Conservation (phyloP, 2,113 vertebrate species). For the Anolis sagrei region DNA sequence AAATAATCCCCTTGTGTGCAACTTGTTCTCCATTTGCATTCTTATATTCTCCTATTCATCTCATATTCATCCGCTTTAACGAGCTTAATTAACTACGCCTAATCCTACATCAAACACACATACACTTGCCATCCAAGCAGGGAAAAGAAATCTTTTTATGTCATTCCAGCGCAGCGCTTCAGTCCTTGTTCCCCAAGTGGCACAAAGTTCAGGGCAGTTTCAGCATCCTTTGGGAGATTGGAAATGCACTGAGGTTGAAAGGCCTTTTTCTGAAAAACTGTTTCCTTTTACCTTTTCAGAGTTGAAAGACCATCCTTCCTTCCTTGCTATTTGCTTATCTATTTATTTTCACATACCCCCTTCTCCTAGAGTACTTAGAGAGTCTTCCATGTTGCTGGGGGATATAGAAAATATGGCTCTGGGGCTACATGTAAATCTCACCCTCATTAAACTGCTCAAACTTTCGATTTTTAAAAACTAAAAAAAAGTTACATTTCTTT, state of each 20-base stretch:
- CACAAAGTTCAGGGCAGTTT: neutral
- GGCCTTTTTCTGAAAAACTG: too few species aligned
- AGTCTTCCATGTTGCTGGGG: neutral
- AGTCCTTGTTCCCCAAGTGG: neutral
- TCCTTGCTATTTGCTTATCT: neutral
- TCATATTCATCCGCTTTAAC: constrained; percentile 2
- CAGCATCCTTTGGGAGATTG: neutral
- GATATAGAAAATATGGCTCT: too few species aligned
- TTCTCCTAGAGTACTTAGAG: neutral
- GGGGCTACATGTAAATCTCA: too few species aligned
- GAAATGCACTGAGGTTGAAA: neutral
- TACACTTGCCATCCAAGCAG: neutral
- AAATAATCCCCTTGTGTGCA: accelerated
- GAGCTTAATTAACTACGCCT: neutral
- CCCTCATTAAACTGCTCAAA: too few species aligned
- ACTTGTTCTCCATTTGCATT: constrained; percentile 15
- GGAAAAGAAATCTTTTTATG: neutral
- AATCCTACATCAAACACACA: neutral
- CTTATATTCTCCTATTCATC: constrained; percentile 13
- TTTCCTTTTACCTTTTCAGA: neutral
- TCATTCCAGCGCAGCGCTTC: neutral
- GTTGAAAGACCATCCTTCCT: neutral
- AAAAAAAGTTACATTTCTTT: too few species aligned
- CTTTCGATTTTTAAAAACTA: too few species aligned
- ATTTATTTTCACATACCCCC: neutral